Percentiles rank a stretch among this genome's conserved stretches.
Conservation (phyloP, 2,113 vertebrate genomes). For the Sebastes schlegelii region DNA sequence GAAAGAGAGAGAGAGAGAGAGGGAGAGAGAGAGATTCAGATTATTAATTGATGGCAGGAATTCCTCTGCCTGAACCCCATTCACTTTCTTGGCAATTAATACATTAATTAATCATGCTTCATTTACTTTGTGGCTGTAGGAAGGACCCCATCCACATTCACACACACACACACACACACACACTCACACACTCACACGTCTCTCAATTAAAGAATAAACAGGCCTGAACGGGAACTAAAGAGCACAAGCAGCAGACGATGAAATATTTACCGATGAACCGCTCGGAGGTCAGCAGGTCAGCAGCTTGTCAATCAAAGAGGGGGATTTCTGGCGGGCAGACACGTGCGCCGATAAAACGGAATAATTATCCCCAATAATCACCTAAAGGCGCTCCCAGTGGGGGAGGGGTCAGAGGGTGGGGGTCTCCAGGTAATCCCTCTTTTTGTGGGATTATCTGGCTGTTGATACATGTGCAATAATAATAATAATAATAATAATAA, state of each 20-base stretch:
- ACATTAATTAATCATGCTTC: slow-evolving; percentile 83
- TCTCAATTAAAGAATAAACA: slow-evolving; percentile 75
- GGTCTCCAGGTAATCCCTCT: slow-evolving; percentile 13
- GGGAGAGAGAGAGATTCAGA: slow-evolving; percentile 8
- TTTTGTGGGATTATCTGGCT: neutral
- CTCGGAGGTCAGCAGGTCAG: slow-evolving; percentile 55
- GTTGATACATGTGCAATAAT: neutral
- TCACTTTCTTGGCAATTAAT: slow-evolving; percentile 75
- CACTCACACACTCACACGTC: slow-evolving; percentile 3
- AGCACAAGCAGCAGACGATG: slow-evolving; percentile 58
- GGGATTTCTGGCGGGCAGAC: slow-evolving; percentile 25
- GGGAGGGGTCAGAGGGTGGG: neutral
- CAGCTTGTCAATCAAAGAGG: slow-evolving; percentile 63
- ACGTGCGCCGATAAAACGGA: neutral
- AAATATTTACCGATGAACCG: slow-evolving; percentile 77
- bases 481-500: slow-evolving; percentile 1
- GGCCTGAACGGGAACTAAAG: slow-evolving; percentile 62
- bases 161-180: slow-evolving; percentile 15
- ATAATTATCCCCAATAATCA: slow-evolving; percentile 46
- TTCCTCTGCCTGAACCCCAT: slow-evolving; percentile 59
- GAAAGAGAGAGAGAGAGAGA: neutral
- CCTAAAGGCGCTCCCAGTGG: neutral
- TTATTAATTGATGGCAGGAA: slow-evolving; percentile 76
- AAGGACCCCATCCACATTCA: slow-evolving; percentile 25
- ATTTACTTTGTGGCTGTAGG: slow-evolving; percentile 81